Base-by-base conservation (phyloP, 2,888 invertebrate species). In the Phalera bucephala region DNA sequence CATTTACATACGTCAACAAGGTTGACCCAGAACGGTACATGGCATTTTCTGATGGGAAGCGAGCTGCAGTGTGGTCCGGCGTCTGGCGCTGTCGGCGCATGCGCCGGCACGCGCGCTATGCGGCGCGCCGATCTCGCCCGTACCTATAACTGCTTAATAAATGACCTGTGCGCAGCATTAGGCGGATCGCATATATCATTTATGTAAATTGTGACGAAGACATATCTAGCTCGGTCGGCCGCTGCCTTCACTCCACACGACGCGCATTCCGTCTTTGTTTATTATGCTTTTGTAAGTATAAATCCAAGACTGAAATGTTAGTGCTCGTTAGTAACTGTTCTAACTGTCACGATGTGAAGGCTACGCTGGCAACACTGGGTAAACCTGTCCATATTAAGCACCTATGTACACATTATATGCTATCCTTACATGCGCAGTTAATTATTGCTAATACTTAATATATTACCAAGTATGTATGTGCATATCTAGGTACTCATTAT, bases 161-260 rank as follows among this genome's bases (percentile, higher is more conserved):
- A 89, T 89, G 85, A 86, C 82, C 80, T 71, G 59, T 58, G 77
- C 78, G 64, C 75, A 59, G 80, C 71, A 88, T 88, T 89, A 88
- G 89, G 85, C 89, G 85, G 80, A 79, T 80, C 84, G 62, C 81
- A 88, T 88, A 84, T 70, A 89, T 89, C 89, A 89, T 89, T 88
- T 88, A 88, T 89, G 89, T 89, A 88, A 88, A 89, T 88, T 84
- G 68, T 88, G 89, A 89, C 89, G 89, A 89, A 89, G 89, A 89
- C 85, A 87, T 88, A 89, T 89, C 82, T 84, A 80, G 78, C 78
- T 72, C 74, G 73, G 72, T 66, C 64, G 62, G 52, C 52, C 67
- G 72, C 70, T 76, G 80, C 79, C 80, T 81, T 73, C 78, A 76
- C 80, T 80, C 77, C 75, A 80, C 84, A 82, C 80, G 83, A 81